Evolutionary conservation across 2,888 invertebrate genomes (phyloP), one percentile per base, ranked within the genome.

Genomic region (Sarcophaga carnaria): DNA sequence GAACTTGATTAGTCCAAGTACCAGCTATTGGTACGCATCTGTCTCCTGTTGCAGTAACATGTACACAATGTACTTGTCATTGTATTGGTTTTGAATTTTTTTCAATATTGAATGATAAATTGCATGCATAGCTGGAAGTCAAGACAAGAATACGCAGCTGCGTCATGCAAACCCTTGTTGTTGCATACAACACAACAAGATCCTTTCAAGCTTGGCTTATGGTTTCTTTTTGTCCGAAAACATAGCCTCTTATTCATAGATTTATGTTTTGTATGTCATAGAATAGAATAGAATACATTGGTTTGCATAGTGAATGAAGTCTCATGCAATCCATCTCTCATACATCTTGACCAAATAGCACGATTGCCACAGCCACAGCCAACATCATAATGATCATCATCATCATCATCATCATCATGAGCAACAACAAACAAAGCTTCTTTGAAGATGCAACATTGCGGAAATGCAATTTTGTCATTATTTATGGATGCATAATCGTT

Each of bases 391-490:
- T 25, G n/a, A 78, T 37, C 70, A 64, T 22, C 45, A 20, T 20
- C 1, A 70, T 14, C 27, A 59, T 49, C 70, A 60, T 63, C 20
- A 47, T 12, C 14, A 64, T 17, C 12, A 22, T 14, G 2, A 66
- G 54, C 25, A 76, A 49, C 62, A 71, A 37, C 37, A 37, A 37
- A 6, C 6, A 59, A 45, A 86, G 22, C 14, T n/a, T 69, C 72
- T 76, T 49, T 70, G 49, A 63, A 54, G 67, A 67, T 74, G 75
- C 77, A 70, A 90, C 90, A 92, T 80, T 91, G 90, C 92, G 92
- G 92, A 92, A 92, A 91, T 91, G 91, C 91, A 91, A 91, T 92
- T 92, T 91, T 91, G 91, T 91, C 92, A 91, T 92, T 92, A 92
- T 92, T 92, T 92, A 92, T 92, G 91, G 92, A 90, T 90, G 90